A percentile compares a stretch with the other conserved stretches of the same genome.
These are phyloP conservation scores for Caradrina kadenii DNA, from an alignment of 2,888 invertebrate species.

Conservation along the genomic window DNA sequence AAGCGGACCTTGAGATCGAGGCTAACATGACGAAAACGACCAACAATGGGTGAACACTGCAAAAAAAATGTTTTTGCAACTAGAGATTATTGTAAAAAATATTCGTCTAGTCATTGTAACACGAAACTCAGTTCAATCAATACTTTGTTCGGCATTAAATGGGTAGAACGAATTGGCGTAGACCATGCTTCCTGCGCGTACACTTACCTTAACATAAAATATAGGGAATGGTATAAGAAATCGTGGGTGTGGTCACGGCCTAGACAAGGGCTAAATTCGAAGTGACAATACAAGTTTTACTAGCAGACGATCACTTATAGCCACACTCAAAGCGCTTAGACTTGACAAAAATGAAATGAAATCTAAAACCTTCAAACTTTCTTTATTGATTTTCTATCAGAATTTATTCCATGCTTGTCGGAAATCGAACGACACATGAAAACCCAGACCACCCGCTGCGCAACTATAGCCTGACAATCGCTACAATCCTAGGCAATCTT, in stretches of 20 bases:
- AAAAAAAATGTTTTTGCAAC: conserved; percentile 60
- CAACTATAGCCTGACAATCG: conserved; percentile 15
- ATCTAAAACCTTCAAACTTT: conserved; percentile 6
- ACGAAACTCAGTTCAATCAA: conserved; percentile 37
- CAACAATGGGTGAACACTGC: conserved; percentile 65
- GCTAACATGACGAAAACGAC: conserved; percentile 67
- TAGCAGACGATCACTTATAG: background rate
- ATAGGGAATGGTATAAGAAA: conserved; percentile 15
- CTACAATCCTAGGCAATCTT: conserved; percentile 41
- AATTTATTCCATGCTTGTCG: conserved; percentile 12
- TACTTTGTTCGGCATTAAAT: conserved; percentile 47
- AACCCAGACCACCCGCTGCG: conserved; percentile 27
- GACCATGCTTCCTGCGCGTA: conserved; percentile 35
- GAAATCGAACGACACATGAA: conserved; percentile 27
- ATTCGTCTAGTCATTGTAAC: conserved; percentile 56
- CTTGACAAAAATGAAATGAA: background rate
- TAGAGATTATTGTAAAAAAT: conserved; percentile 56
- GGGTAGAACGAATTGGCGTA: conserved; percentile 42
- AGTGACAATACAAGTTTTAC: conserved; percentile 2
- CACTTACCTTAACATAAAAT: conserved; percentile 8
- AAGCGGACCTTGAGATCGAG: conserved; percentile 68
- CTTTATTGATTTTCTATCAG: conserved; percentile 21
- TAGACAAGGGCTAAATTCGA: conserved; percentile 3
- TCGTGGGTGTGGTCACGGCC: conserved; percentile 6
- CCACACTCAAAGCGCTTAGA: background rate